These are phyloP conservation scores for Sylvia atricapilla DNA, from an alignment of 2,113 vertebrate species.

Conservation along the genomic window DNA sequence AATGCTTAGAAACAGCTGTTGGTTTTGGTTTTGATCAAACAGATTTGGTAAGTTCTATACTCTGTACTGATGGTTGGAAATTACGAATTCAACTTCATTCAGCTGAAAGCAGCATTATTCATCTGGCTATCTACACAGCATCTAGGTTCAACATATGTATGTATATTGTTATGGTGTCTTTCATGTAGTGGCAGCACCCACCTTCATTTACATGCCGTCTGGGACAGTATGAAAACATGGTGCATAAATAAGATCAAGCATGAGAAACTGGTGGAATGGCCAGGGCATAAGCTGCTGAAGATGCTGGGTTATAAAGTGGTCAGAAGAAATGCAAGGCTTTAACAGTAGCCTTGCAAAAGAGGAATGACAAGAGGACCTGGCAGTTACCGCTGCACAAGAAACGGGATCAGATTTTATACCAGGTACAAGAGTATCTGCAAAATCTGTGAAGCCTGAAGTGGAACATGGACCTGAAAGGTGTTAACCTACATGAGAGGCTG, in stretches of 20 bases:
- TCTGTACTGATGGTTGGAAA: fast-evolving
- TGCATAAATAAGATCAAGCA: not conserved
- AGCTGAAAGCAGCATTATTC: not conserved
- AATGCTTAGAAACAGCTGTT: not conserved
- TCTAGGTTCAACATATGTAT: not conserved
- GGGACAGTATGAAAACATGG: not conserved
- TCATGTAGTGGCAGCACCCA: not conserved
- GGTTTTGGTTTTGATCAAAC: not conserved
- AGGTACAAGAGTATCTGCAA: not conserved
- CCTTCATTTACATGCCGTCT: not conserved
- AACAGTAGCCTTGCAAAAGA: not conserved
- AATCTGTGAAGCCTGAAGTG: not conserved
- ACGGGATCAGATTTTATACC: not conserved
- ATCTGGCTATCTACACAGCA: not conserved
- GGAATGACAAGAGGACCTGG: not conserved
- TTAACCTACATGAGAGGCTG: not conserved
- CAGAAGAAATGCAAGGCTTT: not conserved
- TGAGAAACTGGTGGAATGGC: not conserved
- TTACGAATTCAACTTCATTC: not conserved
- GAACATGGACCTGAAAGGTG: not conserved
- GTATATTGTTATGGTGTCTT: not conserved
- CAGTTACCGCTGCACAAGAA: not conserved
- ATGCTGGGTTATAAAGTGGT: not conserved
- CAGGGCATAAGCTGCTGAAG: not conserved
- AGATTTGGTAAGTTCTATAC: not conserved